Evolutionary conservation across 2,888 invertebrate species (phyloP).

Genomic region (Ochropleura leucogaster): DNA sequence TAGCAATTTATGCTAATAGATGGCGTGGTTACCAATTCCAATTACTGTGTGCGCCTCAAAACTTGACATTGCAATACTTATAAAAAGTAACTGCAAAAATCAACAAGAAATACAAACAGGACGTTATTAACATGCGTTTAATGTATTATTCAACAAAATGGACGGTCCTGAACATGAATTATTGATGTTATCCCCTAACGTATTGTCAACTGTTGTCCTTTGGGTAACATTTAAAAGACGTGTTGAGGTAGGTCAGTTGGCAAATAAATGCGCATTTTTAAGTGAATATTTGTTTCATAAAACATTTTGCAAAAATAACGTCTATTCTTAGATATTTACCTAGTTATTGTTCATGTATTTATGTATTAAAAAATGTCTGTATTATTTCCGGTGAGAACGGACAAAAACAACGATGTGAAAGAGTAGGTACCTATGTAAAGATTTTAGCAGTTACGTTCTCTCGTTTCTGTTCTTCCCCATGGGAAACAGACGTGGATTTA

Average conservation of each 20-base stretch:
- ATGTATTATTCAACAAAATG: constrained; percentile 62
- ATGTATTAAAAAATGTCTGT: constrained; percentile 1
- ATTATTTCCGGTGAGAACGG: background rate
- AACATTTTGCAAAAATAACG: constrained; percentile 43
- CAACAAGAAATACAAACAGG: constrained; percentile 48
- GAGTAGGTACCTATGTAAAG: background rate
- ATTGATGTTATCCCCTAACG: constrained; percentile 39
- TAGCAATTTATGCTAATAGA: background rate
- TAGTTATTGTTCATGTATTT: constrained; percentile 2
- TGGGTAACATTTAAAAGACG: constrained; percentile 8
- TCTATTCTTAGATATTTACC: constrained; percentile 11
- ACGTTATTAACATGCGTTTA: constrained; percentile 46
- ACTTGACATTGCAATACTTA: background rate
- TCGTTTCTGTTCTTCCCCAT: background rate
- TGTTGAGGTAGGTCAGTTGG: constrained; percentile 62
- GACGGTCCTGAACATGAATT: constrained; percentile 53
- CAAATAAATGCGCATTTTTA: constrained; percentile 55
- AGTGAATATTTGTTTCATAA: constrained; percentile 46
- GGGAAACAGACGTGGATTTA: no score
- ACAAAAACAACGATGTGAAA: no score
- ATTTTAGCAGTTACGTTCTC: background rate
- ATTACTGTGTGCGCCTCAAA: background rate
- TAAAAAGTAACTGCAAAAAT: constrained; percentile 30
- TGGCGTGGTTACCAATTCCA: constrained; percentile 14
- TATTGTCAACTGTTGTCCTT: constrained; percentile 36